A percentile compares a stretch with the other conserved stretches of the same genome.
Evolutionary conservation across 2,113 vertebrate species (phyloP).

Genomic region (Xiphophorus couchianus): DNA sequence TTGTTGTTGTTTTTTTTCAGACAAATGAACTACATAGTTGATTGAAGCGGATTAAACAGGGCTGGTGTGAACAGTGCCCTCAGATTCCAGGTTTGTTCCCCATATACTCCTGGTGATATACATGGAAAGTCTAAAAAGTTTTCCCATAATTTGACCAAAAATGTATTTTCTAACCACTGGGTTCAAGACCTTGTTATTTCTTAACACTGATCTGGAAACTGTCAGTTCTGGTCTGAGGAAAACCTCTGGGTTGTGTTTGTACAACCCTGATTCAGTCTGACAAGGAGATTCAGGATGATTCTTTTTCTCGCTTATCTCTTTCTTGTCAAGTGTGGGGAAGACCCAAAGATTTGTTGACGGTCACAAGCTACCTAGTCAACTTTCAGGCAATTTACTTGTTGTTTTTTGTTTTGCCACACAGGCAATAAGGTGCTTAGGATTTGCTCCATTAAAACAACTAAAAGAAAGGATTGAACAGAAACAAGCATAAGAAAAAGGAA

Average conservation of each 20-base stretch:
- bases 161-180: constrained; percentile 14
- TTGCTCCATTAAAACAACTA: not conserved
- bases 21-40: no score
- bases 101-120: not conserved
- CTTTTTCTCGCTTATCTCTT: not conserved
- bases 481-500: not conserved
- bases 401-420: not conserved
- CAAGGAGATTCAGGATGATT: not conserved
- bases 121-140: not conserved
- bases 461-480: not conserved
- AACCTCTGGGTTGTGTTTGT: constrained; percentile 1
- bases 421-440: constrained; percentile 45
- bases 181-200: constrained; percentile 7
- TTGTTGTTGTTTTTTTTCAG: no score
- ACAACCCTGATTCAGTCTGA: not conserved
- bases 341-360: constrained; percentile 3
- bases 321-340: not conserved
- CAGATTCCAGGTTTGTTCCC: not conserved
- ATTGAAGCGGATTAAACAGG: no score
- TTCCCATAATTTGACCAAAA: not conserved
- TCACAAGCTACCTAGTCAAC: constrained; percentile 16
- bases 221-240: constrained; percentile 1
- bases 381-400: not conserved
- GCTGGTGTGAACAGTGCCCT: no score
- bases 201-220: constrained; percentile 42